Conservation (phyloP, 2,797 vertebrate genomes). For the Clamator glandarius region DNA sequence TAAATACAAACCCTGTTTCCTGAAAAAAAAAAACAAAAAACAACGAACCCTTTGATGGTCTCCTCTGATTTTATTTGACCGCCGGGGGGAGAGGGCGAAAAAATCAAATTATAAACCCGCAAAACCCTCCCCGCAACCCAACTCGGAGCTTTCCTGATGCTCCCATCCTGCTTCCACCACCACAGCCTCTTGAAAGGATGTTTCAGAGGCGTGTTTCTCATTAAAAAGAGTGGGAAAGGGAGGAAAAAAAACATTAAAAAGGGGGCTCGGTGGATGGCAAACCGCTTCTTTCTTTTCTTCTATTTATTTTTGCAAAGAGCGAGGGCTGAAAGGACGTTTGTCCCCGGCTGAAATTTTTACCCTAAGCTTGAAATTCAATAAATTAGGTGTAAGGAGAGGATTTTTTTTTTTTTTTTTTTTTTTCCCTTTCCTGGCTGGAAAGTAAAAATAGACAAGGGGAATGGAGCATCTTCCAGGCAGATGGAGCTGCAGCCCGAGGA, state of each 20-base stretch:
- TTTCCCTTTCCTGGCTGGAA: no score
- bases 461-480: slow-evolving; percentile 26
- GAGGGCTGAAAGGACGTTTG: neutral
- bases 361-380: neutral
- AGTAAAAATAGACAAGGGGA: neutral
- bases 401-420: neutral
- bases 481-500: neutral
- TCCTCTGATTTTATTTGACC: slow-evolving; percentile 43
- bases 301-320: neutral
- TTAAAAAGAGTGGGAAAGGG: slow-evolving; percentile 27
- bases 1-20: neutral
- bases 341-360: neutral
- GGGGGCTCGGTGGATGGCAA: neutral
- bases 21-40: neutral
- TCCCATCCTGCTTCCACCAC: neutral
- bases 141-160: neutral
- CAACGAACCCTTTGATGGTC: slow-evolving; percentile 8
- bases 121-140: neutral
- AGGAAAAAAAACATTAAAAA: neutral
- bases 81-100: neutral
- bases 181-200: neutral
- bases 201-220: slow-evolving; percentile 24
- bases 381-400: neutral
- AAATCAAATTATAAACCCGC: neutral
- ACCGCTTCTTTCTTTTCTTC: neutral